Base-by-base conservation (phyloP, 2,113 vertebrate genomes). In the Gobio gobio region DNA sequence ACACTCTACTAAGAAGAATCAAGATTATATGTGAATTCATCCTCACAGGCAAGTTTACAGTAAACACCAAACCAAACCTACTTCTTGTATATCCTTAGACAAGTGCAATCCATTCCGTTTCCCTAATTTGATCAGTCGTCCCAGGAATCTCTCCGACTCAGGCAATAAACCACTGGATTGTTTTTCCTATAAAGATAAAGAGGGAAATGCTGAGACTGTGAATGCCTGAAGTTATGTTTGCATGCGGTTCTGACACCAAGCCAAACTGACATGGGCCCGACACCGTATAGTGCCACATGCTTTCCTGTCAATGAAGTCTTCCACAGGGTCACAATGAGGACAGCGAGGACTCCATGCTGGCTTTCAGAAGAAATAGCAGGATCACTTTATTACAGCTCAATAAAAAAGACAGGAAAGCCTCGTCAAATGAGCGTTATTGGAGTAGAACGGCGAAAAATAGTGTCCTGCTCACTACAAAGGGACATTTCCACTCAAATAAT, bases 31-130 rank as follows among this genome's bases (percentile, higher is more conserved):
- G 49, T 54, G 51, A 54, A 54, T 33, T 29, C 26, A 33, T 64
- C 26, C 63, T 1, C 63, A 33, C 29, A 61, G 3, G 16, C 26
- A 66, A 18, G 63, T 33, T 33, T 33, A 29, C 3, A 66, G 14
- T 33, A 33, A 66, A 18, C 13, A 68, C 5, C 0, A 49, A 49
- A 40, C 12, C 40, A 26, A 77, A 91, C 94, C 87, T 91, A 99
- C 98, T 92, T 95, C 95, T 87, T 97, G 97, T 43, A 95, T 92
- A 87, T 97, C 95, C 87, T 93, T 90, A 36, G 96, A 94, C 91
- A 99, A 94, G 90, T 99, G 97, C 77, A 99, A 92, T 79, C 97
- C 97, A 0, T 96, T 98, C 75, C 97, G 94, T 92, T 94, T 96
- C 8, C 97, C 97, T 87, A 96, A 91, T 88, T 95, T 96, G 75